Percentiles rank a stretch among this genome's conserved stretches.
phyloP scores from a whole-genome alignment of 2,797 vertebrate species.

The Syngnathus rostellatus region DNA sequence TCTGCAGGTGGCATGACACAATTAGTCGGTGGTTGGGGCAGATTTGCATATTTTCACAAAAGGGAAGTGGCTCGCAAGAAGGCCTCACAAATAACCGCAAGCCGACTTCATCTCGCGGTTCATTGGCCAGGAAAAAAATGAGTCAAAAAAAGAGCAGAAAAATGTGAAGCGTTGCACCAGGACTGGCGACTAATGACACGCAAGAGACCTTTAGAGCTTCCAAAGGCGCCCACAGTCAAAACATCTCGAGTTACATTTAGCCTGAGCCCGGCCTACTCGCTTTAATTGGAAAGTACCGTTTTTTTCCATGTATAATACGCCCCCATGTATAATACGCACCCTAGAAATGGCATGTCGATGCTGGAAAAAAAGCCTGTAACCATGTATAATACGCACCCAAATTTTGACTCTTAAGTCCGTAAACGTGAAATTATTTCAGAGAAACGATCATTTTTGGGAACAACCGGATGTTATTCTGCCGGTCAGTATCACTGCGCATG shows the following conservation, averaged over 20 bases:
- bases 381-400: no score
- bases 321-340: no score
- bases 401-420: no score
- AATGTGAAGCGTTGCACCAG: constrained; percentile 22
- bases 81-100: constrained; percentile 41
- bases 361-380: no score
- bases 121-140: not conserved
- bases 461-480: no score
- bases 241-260: constrained; percentile 52
- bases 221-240: constrained; percentile 44
- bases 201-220: constrained; percentile 17
- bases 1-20: constrained; percentile 76
- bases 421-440: no score
- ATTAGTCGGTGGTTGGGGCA: constrained; percentile 75
- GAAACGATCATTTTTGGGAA: no score
- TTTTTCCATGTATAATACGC: no score
- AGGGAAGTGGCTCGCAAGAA: constrained; percentile 64
- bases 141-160: not conserved
- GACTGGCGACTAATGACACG: constrained; percentile 42
- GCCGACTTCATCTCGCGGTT: constrained; percentile 2
- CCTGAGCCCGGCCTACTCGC: constrained; percentile 48
- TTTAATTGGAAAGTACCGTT: constrained; percentile 58
- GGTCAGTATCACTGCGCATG: no score
- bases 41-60: constrained; percentile 79
- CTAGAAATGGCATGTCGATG: no score